Base-by-base conservation (phyloP, 2,888 invertebrate genomes). In the Drosophila quinaria region DNA sequence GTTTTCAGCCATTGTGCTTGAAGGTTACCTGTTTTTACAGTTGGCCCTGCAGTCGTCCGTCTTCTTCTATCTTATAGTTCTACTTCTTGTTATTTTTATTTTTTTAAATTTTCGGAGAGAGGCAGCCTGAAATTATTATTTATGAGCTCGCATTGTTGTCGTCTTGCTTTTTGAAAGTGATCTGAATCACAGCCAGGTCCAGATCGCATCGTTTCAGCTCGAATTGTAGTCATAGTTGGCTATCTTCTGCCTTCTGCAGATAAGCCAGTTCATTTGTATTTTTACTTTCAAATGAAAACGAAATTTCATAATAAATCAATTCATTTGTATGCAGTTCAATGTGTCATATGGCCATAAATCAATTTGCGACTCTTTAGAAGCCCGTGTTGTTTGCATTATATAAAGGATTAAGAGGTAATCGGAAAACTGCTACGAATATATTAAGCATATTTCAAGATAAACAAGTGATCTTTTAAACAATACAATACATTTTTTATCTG, bases 11-110 rank as follows among this genome's bases (percentile, higher is more conserved):
- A 74, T 69, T 69, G 74, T 73, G 46, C 67, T 76, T 74, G 78
- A 82, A 87, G 88, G 87, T 88, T 84, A 88, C 87, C 88, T 87
- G 87, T 86, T 87, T 86, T 86, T 80, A 86, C 88, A 85, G 87
- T 80, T 83, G 60, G 55, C 60, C 65, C 19, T 54, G 71, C 63
- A 44, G 71, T 69, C 4, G 71, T 69, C 6, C 29, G 29, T 58
- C 46, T 37, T 58, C 58, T 47, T 65, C 46, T 25, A 6, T 25
- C 25, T 56, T 56, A 51, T 63, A 35, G 63, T 60, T 65, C 52
- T 51, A 49, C 63, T 51, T 70, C 66, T 64, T 55, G 55, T 70
- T 37, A 58, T 70, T 70, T 56, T 74, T 69, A 58, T 75, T 70
- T 56, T 74, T 69, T 52, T 62, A 46, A 33, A 54, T 81, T 72